Percentiles rank a stretch among this genome's conserved stretches.
These are phyloP conservation scores for Pseudorhombus dupliciocellatus DNA, from an alignment of 2,113 vertebrate species.

Conservation along the genomic window DNA sequence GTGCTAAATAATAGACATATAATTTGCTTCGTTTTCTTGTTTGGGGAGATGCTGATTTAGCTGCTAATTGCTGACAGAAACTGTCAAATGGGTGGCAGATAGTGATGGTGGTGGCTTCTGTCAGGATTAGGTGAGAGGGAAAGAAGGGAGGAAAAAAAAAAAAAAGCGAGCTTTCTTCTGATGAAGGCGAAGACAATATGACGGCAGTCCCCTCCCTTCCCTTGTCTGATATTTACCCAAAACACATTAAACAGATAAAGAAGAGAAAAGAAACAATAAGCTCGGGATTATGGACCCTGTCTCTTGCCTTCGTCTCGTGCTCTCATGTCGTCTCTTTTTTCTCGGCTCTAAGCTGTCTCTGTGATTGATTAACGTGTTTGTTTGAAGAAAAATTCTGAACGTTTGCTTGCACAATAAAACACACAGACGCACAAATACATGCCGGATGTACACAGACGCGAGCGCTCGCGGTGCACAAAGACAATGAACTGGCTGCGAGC, in stretches of 20 bases:
- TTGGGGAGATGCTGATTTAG: constrained; percentile 98
- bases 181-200: constrained; percentile 87
- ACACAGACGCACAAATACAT: constrained; percentile 60
- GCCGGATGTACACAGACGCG: constrained; percentile 31
- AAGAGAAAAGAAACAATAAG: constrained; percentile 85
- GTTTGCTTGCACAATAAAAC: constrained; percentile 93
- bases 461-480: constrained; percentile 32
- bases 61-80: constrained; percentile 99
- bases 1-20: constrained; percentile 82
- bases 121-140: constrained; percentile 91
- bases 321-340: constrained; percentile 53
- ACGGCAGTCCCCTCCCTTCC: constrained; percentile 81
- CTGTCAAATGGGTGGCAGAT: constrained; percentile 98
- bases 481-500: constrained; percentile 50
- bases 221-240: constrained; percentile 93
- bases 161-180: constrained; percentile 83
- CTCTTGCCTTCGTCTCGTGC: constrained; percentile 55
- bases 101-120: constrained; percentile 91
- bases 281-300: constrained; percentile 86
- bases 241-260: constrained; percentile 91
- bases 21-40: constrained; percentile 84
- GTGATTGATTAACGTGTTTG: constrained; percentile 94
- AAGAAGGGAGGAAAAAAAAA: constrained; percentile 50
- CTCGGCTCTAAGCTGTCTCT: constrained; percentile 82
- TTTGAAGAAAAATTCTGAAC: constrained; percentile 89